Evolutionary conservation across 2,113 vertebrate species (phyloP).

Genomic region (Mirounga angustirostris): DNA sequence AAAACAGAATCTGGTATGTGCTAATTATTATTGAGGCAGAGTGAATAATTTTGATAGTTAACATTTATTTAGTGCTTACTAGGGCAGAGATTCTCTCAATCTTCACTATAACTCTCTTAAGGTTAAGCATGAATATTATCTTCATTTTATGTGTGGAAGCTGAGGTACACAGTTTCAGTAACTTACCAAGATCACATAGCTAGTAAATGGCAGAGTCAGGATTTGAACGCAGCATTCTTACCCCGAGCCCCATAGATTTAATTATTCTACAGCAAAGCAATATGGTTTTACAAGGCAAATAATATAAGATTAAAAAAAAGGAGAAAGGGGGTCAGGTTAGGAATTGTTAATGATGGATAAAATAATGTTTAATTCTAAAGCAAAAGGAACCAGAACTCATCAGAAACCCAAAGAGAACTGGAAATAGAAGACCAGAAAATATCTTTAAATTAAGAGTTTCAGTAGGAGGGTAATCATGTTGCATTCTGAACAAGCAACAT

Average conservation of each 20-base stretch:
- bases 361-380: neutral
- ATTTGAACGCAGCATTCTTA: neutral
- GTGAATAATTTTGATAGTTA: neutral
- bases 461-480: neutral
- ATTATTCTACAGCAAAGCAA: neutral
- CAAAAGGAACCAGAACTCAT: neutral
- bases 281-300: neutral
- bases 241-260: neutral
- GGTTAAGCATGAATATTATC: neutral
- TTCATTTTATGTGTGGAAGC: neutral
- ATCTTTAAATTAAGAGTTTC: neutral
- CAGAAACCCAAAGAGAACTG: neutral
- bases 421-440: constrained; percentile 28
- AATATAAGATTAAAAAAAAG: neutral
- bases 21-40: neutral
- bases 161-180: neutral
- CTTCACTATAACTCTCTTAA: neutral
- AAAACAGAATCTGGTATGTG: neutral
- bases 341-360: neutral
- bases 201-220: neutral
- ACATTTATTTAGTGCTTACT: neutral
- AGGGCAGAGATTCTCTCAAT: neutral
- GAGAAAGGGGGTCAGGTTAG: neutral
- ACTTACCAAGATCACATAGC: neutral
- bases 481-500: neutral